Percentiles rank a stretch among this genome's conserved stretches.
phyloP scores from a whole-genome alignment of 2,113 vertebrate genomes.

The Rhynchomys soricoides region DNA sequence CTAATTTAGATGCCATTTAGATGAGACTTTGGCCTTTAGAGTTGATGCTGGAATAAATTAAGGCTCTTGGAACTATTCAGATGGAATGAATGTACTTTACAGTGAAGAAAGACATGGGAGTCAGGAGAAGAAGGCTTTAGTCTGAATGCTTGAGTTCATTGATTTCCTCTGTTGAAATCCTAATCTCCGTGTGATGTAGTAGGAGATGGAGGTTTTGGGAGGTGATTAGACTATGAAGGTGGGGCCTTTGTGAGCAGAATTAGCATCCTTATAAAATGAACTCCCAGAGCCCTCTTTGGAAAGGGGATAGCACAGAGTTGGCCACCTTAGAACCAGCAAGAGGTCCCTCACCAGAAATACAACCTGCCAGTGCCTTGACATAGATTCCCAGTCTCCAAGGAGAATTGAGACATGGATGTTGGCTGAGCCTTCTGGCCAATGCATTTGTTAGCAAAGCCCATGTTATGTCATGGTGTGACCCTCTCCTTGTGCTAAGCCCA shows the following conservation, averaged over 20 bases:
- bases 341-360: background rate
- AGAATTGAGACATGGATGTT: background rate
- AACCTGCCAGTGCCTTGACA: background rate
- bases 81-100: background rate
- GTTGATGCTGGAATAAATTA: background rate
- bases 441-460: background rate
- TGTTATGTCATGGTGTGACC: background rate
- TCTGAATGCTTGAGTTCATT: background rate
- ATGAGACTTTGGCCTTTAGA: background rate
- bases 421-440: background rate
- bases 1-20: conserved; percentile 24
- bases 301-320: background rate
- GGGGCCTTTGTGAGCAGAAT: background rate
- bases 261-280: background rate
- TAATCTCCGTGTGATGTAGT: background rate
- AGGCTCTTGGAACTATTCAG: background rate
- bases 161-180: background rate
- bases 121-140: background rate
- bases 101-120: background rate
- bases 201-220: background rate
- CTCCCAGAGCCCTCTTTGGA: background rate
- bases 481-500: background rate
- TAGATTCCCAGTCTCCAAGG: background rate
- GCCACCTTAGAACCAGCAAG: background rate
- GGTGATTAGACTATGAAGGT: background rate